phyloP scores from a whole-genome alignment of 2,888 invertebrate genomes.

The Sesia apiformis region DNA sequence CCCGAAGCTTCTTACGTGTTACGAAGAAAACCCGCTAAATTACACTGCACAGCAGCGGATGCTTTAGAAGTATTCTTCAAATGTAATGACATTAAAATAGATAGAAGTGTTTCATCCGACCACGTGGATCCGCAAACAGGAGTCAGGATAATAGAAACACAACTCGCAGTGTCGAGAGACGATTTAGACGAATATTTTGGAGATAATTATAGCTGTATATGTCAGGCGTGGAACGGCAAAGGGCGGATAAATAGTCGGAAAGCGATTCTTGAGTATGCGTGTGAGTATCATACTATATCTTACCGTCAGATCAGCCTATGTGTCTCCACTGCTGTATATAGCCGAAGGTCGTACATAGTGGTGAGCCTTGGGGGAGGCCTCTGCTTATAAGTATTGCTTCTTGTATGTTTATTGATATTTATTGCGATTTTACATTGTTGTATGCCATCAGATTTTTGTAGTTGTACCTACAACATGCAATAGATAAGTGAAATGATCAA shows the following conservation, averaged over 20 bases:
- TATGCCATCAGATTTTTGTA: too few species aligned
- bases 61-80: constrained; percentile 88
- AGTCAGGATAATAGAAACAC: constrained; percentile 83
- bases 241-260: constrained; percentile 85
- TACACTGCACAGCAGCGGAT: constrained; percentile 92
- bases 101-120: constrained; percentile 77
- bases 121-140: constrained; percentile 88
- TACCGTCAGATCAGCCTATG: too few species aligned
- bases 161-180: constrained; percentile 84
- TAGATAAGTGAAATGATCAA: too few species aligned
- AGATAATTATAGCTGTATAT: constrained; percentile 88
- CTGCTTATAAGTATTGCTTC: too few species aligned
- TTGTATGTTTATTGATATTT: too few species aligned
- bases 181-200: constrained; percentile 90
- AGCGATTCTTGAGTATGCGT: constrained; percentile 86
- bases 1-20: constrained; percentile 92
- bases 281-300: constrained; percentile 76
- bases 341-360: too few species aligned
- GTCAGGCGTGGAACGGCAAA: constrained; percentile 87
- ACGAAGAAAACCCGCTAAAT: constrained; percentile 89
- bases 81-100: constrained; percentile 80
- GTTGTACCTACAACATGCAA: too few species aligned
- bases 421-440: too few species aligned
- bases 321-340: too few species aligned
- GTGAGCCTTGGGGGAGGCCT: too few species aligned